phyloP scores from a whole-genome alignment of 2,888 invertebrate species.

The Drosophila kanekoi region DNA sequence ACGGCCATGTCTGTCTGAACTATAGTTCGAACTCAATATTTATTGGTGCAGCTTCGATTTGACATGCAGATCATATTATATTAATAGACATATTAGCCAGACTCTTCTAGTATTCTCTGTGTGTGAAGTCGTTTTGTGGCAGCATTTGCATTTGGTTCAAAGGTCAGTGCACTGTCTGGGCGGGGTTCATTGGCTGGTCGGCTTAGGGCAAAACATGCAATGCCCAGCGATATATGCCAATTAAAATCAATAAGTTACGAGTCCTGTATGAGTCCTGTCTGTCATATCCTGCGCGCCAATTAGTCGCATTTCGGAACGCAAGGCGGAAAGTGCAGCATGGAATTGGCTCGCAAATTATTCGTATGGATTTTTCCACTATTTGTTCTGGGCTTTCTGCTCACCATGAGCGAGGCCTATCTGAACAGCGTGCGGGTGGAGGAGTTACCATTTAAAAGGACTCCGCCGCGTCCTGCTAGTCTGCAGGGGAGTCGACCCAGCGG shows the following conservation, averaged over 20 bases:
- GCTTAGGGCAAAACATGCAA: not conserved
- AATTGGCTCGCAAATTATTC: slow-evolving; percentile 51
- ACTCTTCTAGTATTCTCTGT: too few relatives aligned
- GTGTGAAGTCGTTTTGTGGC: too few relatives aligned
- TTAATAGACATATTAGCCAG: not conserved
- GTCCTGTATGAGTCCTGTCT: not conserved
- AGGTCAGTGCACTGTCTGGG: slow-evolving; percentile 56
- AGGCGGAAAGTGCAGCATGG: slow-evolving; percentile 38
- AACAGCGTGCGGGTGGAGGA: slow-evolving; percentile 76
- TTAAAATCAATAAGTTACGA: slow-evolving; percentile 70
- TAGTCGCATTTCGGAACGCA: slow-evolving; percentile 53
- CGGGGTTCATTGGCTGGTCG: not conserved
- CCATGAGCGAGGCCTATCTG: slow-evolving; percentile 69
- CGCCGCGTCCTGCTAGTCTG: slow-evolving; percentile 5
- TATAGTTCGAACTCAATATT: slow-evolving; percentile 15
- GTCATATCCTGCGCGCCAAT: not conserved
- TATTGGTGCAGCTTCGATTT: slow-evolving; percentile 1
- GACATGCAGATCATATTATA: not conserved
- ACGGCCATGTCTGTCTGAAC: slow-evolving; percentile 3
- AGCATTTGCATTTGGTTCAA: slow-evolving; percentile 21
- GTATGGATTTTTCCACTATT: slow-evolving; percentile 70
- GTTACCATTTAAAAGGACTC: slow-evolving; percentile 67
- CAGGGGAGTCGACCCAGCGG: slow-evolving; percentile 42
- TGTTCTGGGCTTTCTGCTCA: slow-evolving; percentile 52
- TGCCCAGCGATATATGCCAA: slow-evolving; percentile 36